Base-by-base conservation (phyloP, 2,797 vertebrate species). In the Peromyscus eremicus region DNA sequence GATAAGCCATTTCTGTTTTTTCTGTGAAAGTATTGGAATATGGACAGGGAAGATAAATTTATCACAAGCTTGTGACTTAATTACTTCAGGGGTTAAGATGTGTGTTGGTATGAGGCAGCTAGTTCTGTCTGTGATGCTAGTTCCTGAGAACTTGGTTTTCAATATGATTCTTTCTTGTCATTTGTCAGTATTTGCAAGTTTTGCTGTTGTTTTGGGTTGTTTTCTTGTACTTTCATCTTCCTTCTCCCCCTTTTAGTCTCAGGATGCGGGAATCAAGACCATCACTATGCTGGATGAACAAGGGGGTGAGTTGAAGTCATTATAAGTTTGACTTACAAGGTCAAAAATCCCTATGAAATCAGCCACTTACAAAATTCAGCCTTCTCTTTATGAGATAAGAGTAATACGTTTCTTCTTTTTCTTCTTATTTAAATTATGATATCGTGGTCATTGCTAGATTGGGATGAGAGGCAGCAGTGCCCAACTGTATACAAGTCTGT, bases 231-330 rank as follows among this genome's bases (percentile, higher is more conserved):
- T 94, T 29, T 91, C 71, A 88, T 40, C 25, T 60, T 68, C 96
- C 40, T 73, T 94, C 70, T 25, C 37, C 98, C 7, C 98, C 6
- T 98, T 98, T 99, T 99, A 99, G 99, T 98, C 98, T 89, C 99
- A 98, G 94, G 99, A 99, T 98, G 99, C 99, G 0, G 99, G 99
- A n/a, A 97, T 98, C 96, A 99, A 99, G 98, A 99, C 99, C 57
- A 98, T 99, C 81, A 99, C 98, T 80, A 99, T 99, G 99, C 98
- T 99, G 98, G 99, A 99, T 97, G 98, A 99, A 92, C 99, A 99
- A 98, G 99, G 99, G 98, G 99, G 99, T 99, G 96, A 99, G 99
- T 98, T 83, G 64, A 92, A 90, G 64, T 93, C 55, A 90, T n/a
- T 94, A 76, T 81, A 62, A 57, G 88, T 95, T 91, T 96, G 49